A percentile compares a stretch with the other conserved stretches of the same genome.
These are phyloP conservation scores for Acrobeloides nanus DNA, from an alignment of 2,888 invertebrate species.

Conservation along the genomic window DNA sequence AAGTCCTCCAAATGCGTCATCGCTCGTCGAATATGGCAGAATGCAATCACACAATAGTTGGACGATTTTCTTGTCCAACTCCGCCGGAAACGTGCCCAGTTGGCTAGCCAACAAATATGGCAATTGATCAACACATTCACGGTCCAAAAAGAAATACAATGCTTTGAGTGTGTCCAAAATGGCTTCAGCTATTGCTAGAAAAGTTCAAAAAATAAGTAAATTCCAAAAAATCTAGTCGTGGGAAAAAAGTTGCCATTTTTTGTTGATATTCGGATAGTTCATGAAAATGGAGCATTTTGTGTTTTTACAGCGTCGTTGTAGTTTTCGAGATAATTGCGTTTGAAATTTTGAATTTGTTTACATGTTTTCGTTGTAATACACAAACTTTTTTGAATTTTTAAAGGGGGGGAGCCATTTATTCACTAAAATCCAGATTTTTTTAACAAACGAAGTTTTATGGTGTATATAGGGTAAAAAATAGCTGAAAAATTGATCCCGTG, in stretches of 20 bases:
- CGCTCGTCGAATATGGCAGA: slow-evolving; percentile 77
- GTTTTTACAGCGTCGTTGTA: no score
- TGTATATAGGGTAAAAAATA: no score
- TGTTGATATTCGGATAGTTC: no score
- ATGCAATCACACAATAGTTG: slow-evolving; percentile 90
- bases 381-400: no score
- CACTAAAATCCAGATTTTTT: no score
- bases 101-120: slow-evolving; percentile 88
- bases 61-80: slow-evolving; percentile 82
- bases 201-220: not conserved
- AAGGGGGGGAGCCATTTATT: no score
- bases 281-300: no score
- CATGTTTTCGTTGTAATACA: not conserved
- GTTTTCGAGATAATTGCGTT: no score
- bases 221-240: slow-evolving; percentile 7
- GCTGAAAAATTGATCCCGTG: no score
- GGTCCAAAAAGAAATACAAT: slow-evolving; percentile 87
- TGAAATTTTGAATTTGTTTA: not conserved
- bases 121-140: slow-evolving; percentile 86
- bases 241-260: no score
- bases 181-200: slow-evolving; percentile 81
- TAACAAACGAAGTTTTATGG: no score
- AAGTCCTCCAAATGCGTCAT: slow-evolving; percentile 33
- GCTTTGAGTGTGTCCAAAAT: slow-evolving; percentile 87
- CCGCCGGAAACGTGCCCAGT: slow-evolving; percentile 79